A percentile compares a stretch with the other conserved stretches of the same genome.
Evolutionary conservation across 2,888 invertebrate species (phyloP).

Genomic region (Ceriagrion tenellum): DNA sequence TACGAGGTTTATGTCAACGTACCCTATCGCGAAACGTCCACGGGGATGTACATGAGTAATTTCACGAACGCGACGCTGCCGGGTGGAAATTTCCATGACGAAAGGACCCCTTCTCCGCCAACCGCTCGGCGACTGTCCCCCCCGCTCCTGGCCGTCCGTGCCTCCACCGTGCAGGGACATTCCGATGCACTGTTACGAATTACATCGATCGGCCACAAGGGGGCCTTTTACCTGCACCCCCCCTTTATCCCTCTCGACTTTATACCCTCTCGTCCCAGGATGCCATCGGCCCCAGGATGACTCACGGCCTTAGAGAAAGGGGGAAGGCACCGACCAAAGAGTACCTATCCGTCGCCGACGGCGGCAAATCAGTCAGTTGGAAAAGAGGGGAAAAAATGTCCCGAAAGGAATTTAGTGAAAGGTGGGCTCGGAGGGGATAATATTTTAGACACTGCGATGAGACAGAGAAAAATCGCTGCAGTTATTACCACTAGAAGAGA

Average conservation of each 20-base stretch:
- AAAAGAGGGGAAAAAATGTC: too few species aligned
- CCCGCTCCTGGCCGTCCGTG: not conserved
- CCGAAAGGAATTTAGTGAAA: too few species aligned
- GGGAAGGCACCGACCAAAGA: too few species aligned
- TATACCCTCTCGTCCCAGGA: not conserved
- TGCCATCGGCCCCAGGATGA: not conserved
- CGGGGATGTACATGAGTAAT: not conserved
- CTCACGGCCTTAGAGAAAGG: not conserved
- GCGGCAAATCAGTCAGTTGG: too few species aligned
- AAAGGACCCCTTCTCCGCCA: not conserved
- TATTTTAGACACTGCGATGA: too few species aligned
- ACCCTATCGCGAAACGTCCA: too few species aligned
- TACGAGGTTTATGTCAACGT: not conserved
- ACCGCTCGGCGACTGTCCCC: not conserved
- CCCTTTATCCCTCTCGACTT: too few species aligned
- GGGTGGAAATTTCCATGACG: conserved; percentile 52
- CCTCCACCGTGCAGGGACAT: not conserved
- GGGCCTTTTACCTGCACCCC: conserved; percentile 32
- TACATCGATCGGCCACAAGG: not conserved
- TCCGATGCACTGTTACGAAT: not conserved
- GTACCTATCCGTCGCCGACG: too few species aligned
- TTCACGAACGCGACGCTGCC: not conserved
- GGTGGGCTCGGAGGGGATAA: too few species aligned
- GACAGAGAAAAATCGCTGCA: too few species aligned
- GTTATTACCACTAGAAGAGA: too few species aligned